A percentile compares a stretch with the other conserved stretches of the same genome.
Conservation (phyloP, 2,888 invertebrate genomes). For the Drosophila lacicola region DNA sequence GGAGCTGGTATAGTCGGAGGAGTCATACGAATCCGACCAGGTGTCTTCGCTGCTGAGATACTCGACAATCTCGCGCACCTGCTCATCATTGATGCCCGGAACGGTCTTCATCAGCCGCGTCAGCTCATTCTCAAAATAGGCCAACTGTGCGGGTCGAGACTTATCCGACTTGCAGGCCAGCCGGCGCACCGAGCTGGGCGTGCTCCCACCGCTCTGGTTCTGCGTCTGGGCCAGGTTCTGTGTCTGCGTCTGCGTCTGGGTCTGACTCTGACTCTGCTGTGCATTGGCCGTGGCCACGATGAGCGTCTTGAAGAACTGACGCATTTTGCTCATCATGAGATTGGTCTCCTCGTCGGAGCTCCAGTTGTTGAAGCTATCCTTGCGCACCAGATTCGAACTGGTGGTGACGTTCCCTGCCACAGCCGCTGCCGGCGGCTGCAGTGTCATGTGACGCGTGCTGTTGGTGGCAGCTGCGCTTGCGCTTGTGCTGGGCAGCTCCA, state of each 20-base stretch:
- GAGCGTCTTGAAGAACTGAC: constrained; percentile 96
- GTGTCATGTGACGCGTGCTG: constrained; percentile 16
- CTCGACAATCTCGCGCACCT: constrained; percentile 96
- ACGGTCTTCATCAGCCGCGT: constrained; percentile 97
- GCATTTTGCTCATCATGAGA: constrained; percentile 97
- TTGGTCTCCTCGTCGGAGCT: constrained; percentile 97
- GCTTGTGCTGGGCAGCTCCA: constrained; percentile 57
- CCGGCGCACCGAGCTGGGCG: constrained; percentile 57
- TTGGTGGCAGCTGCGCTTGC: constrained; percentile 17
- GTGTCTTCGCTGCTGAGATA: constrained; percentile 96
- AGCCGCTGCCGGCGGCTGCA: constrained; percentile 56
- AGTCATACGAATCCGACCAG: constrained; percentile 97
- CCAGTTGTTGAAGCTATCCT: constrained; percentile 97
- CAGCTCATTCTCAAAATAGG: constrained; percentile 95
- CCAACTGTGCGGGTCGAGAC: constrained; percentile 93
- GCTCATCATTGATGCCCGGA: constrained; percentile 95
- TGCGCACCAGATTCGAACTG: constrained; percentile 88
- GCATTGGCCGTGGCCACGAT: constrained; percentile 88
- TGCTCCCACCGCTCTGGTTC: constrained; percentile 50
- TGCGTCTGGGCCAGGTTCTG: constrained; percentile 80
- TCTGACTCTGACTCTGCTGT: constrained; percentile 85
- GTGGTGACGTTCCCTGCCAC: constrained; percentile 81
- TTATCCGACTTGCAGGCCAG: constrained; percentile 65
- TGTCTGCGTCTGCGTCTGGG: constrained; percentile 83
- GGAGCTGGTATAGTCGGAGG: constrained; percentile 95